Evolutionary conservation across 2,113 vertebrate species (phyloP), one percentile per base, ranked within the genome.

Genomic region (Caloenas nicobarica): DNA sequence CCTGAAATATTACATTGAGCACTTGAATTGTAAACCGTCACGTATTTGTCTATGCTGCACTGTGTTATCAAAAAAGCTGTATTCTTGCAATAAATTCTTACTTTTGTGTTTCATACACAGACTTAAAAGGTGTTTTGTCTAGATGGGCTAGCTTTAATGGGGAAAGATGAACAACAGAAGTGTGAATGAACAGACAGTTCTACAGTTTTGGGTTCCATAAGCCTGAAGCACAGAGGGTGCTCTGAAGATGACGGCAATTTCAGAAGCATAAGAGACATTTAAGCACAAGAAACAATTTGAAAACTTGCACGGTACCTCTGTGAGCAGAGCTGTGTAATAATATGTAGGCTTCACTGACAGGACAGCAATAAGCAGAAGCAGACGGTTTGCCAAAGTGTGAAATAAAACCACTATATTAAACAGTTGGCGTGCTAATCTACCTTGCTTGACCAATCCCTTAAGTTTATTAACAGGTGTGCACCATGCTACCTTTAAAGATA

Each of bases 1-100:
- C 24, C 69, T 81, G 72, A 76, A 84, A 93, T 66, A 89, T 54
- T 38, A 64, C 57, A 72, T 16, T 0, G 14, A 71, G 74, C 62
- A 10, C 57, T 79, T 68, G 19, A 42, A 68, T 11, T 18, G 48
- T 36, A 78, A 61, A 33, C 40, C 33, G 57, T 66, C 36, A 24
- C 0, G 0, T 36, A 16, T n/a, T 90, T 65, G 29, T 77, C 22
- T 64, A 1, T 54, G 10, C n/a, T 69, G 28, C 53, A 48, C 36
- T 73, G 33, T 38, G 34, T 93, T 74, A 93, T 14, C 2, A 72
- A 76, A 79, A 61, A 36, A 33, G 8, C 23, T 0, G 0, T 22
- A 13, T 70, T 95, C n/a, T 40, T 83, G 68, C 68, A 88, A 40
- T 69, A 53, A 81, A 53, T 42, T 53, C 54, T 69, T 86, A 50